These are phyloP conservation scores for Pelobates cultripes DNA, from an alignment of 2,797 vertebrate genomes.

Conservation along the genomic window DNA sequence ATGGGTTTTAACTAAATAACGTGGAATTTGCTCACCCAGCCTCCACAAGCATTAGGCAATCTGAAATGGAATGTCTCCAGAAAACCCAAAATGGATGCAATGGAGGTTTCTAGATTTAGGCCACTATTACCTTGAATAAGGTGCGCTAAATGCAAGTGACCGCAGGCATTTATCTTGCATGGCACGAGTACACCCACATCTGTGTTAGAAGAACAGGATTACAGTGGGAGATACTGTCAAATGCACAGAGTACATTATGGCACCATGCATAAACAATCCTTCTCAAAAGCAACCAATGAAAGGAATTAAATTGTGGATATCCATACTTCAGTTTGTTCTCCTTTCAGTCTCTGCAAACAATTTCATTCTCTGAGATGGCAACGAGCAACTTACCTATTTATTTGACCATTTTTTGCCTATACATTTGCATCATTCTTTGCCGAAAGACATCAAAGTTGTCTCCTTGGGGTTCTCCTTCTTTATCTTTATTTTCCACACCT, in stretches of 20 bases:
- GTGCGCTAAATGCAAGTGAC: conserved; percentile 26
- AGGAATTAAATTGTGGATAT: background rate
- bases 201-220: background rate
- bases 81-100: background rate
- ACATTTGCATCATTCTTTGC: conserved; percentile 80
- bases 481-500: conserved; percentile 64
- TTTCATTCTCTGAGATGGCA: background rate
- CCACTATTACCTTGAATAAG: conserved; percentile 9
- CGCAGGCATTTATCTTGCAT: background rate
- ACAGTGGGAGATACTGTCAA: background rate
- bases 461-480: conserved; percentile 62
- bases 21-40: background rate
- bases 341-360: background rate
- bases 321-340: background rate
- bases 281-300: background rate
- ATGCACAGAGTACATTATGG: background rate
- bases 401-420: conserved; percentile 73
- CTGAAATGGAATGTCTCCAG: background rate
- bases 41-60: background rate
- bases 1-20: too few species aligned
- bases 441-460: conserved; percentile 78
- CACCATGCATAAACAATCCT: background rate
- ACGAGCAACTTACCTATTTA: conserved; percentile 71
- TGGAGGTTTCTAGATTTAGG: background rate
- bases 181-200: background rate